phyloP scores from a whole-genome alignment of 2,797 vertebrate species.

The Falco biarmicus region DNA sequence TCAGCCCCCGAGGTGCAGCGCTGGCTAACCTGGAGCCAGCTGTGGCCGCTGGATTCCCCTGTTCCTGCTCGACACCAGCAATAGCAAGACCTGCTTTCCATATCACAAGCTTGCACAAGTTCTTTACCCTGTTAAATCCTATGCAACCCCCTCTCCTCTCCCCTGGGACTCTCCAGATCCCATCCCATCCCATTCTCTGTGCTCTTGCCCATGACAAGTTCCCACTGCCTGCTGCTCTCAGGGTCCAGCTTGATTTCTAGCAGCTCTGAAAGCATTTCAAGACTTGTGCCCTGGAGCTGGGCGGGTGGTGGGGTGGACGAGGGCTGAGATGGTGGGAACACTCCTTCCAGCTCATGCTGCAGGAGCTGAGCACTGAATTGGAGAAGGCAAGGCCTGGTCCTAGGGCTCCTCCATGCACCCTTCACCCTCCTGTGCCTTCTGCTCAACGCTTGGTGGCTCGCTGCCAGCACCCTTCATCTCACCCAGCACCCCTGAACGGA shows the following conservation, averaged over 20 bases:
- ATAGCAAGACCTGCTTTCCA: constrained; percentile 5
- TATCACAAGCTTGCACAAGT: constrained; percentile 34
- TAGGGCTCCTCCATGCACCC: neutral
- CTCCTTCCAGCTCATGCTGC: neutral
- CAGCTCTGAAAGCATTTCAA: neutral
- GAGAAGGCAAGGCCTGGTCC: neutral
- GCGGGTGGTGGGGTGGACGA: neutral
- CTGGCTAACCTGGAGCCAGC: neutral
- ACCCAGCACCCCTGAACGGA: neutral
- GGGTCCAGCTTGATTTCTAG: neutral
- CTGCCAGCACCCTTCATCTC: neutral
- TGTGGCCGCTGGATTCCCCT: neutral
- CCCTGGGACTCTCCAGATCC: neutral
- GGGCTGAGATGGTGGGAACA: neutral
- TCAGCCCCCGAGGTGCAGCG: neutral
- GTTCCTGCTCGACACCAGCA: neutral
- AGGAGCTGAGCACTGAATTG: neutral
- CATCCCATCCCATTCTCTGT: neutral
- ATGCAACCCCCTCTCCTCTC: constrained; percentile 33
- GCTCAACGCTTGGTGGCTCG: neutral
- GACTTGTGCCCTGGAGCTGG: neutral
- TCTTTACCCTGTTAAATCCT: constrained; percentile 50
- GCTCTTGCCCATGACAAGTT: neutral
- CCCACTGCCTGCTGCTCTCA: neutral
- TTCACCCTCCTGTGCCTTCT: constrained; percentile 55